Conservation (phyloP, 2,797 vertebrate genomes). For the Hybognathus amarus region DNA sequence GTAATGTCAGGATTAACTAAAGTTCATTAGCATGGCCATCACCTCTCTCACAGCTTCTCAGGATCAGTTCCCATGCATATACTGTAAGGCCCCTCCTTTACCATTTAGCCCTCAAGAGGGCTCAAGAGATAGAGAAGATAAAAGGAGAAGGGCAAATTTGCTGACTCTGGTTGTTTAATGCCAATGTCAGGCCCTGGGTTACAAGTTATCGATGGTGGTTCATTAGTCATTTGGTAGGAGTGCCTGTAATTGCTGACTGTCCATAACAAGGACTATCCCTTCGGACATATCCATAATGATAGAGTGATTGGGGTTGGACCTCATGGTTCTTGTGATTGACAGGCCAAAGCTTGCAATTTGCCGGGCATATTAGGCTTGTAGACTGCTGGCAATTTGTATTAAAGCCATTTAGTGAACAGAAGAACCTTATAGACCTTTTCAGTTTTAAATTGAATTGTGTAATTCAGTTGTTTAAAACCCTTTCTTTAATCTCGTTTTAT, state of each 20-base stretch:
- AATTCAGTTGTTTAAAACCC: background rate
- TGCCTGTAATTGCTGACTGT: slow-evolving; percentile 73
- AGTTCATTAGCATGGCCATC: slow-evolving; percentile 54
- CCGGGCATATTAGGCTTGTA: background rate
- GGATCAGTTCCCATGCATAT: slow-evolving; percentile 45
- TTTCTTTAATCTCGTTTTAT: background rate
- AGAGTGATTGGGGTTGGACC: slow-evolving; percentile 28
- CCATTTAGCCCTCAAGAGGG: slow-evolving; percentile 34
- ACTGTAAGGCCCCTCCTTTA: slow-evolving; percentile 36
- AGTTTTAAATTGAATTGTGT: background rate
- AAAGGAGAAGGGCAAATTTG: slow-evolving; percentile 55
- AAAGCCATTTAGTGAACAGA: background rate
- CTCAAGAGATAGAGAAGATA: slow-evolving; percentile 45
- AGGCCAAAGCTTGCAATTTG: slow-evolving; percentile 29
- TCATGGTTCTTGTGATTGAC: slow-evolving; percentile 38
- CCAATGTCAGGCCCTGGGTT: slow-evolving; percentile 65
- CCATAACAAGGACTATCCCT: slow-evolving; percentile 35
- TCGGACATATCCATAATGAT: slow-evolving; percentile 50
- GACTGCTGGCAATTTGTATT: background rate
- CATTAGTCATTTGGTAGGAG: slow-evolving; percentile 74
- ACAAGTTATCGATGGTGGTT: slow-evolving; percentile 74
- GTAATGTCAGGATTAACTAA: slow-evolving; percentile 54
- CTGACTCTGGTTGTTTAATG: slow-evolving; percentile 73
- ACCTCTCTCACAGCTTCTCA: slow-evolving; percentile 47
- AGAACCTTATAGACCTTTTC: background rate